Base-by-base conservation (phyloP, 1,140 invertebrate species). In the Eueides isabella region DNA sequence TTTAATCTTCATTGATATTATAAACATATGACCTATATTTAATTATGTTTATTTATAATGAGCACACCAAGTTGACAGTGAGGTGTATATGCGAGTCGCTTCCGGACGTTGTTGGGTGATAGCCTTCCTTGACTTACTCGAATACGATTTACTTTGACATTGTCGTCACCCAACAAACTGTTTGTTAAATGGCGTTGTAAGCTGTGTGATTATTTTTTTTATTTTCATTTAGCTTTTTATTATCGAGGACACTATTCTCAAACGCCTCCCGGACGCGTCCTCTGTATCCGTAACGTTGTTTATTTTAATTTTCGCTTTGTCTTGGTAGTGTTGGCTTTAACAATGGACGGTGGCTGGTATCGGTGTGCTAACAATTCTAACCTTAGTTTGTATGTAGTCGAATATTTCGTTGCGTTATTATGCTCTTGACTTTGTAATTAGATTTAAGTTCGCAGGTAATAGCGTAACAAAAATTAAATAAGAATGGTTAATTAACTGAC, bases 311-410 rank as follows among this genome's bases (percentile, higher is more conserved):
- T 90, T 83, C 80, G 91, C 91, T 93, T 93, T 88, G 91, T 88
- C 89, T 93, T 91, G 88, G 91, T 93, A 93, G 88, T 83, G 83
- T 93, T 88, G 89, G 91, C 90, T 91, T 92, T 91, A 91, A 89
- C 86, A 88, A 82, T 78, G 85, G 86, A 85, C 71, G 87, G 87
- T 87, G 84, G 89, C 87, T 93, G 88, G 90, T 85, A 84, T 75
- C 88, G 89, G 85, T 87, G 89, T 93, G 90, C 89, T 93, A 93
- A 93, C 91, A 91, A 76, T 88, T 91, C 90, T 93, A 93, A 93
- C 91, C 87, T 77, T 84, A 82, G 75, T 78, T 70, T 81, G 75
- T 78, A 71, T 77, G 69, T 86, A 81, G 79, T 86, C 78, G 38
- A 79, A 67, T 74, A 72, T 90, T 89, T 77, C 76, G 85, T 89